Evolutionary conservation across 2,797 vertebrate species (phyloP).

Genomic region (Morus bassanus): DNA sequence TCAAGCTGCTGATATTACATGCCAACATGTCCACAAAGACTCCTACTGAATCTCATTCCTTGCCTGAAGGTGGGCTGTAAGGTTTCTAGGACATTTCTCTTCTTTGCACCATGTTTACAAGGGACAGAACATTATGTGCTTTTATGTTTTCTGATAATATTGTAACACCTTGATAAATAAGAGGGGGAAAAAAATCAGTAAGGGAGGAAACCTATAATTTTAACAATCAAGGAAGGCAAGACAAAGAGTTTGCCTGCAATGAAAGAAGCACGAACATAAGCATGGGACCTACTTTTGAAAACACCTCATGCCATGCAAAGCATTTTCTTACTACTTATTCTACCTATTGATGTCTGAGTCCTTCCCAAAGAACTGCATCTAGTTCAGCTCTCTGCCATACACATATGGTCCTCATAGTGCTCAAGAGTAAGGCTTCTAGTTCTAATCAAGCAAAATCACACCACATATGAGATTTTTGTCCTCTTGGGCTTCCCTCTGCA

Average conservation of each 20-base stretch:
- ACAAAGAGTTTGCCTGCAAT: not conserved
- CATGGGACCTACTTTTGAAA: not conserved
- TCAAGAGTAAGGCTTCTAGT: not conserved
- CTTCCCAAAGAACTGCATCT: not conserved
- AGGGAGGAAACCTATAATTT: not conserved
- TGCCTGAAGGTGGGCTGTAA: not conserved
- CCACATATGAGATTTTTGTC: not conserved
- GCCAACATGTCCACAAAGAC: not conserved
- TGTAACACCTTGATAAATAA: not conserved
- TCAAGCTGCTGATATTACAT: not conserved
- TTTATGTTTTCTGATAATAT: not conserved
- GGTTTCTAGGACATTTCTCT: not conserved
- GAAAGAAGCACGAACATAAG: not conserved
- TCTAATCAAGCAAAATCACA: not conserved
- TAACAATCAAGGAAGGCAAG: not conserved
- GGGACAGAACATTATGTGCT: not conserved
- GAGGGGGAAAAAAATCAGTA: not conserved
- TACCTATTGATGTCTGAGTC: not conserved
- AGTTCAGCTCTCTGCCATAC: not conserved
- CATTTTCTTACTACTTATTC: not conserved
- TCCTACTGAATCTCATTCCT: not conserved
- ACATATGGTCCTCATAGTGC: not conserved
- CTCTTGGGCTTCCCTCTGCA: not conserved
- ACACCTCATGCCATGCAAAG: rapidly evolving
- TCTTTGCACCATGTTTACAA: not conserved